A percentile compares a stretch with the other conserved stretches of the same genome.
phyloP scores from a whole-genome alignment of 2,113 vertebrate species.

The Actenoides lindsayi region DNA sequence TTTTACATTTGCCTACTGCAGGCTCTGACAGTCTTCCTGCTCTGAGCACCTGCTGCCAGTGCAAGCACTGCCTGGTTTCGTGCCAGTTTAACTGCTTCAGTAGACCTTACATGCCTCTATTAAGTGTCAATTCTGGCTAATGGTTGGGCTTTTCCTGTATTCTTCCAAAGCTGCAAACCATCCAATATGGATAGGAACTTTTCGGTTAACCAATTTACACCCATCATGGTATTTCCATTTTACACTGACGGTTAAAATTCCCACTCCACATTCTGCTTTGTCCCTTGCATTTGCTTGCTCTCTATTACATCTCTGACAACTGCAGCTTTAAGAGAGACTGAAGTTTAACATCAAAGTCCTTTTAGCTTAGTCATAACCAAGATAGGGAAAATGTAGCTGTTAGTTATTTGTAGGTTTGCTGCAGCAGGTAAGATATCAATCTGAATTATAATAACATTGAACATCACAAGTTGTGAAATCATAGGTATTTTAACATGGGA shows the following conservation, averaged over 20 bases:
- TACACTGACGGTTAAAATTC: not conserved
- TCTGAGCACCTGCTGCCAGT: not conserved
- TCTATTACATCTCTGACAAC: not conserved
- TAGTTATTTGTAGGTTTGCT: not conserved
- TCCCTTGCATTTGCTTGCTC: not conserved
- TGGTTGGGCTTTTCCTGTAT: not conserved
- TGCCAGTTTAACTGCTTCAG: not conserved
- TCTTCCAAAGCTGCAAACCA: not conserved
- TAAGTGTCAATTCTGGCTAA: not conserved
- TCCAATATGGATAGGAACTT: not conserved
- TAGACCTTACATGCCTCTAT: not conserved
- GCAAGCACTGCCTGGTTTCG: not conserved
- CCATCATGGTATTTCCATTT: not conserved
- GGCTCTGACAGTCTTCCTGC: not conserved
- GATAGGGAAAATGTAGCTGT: not conserved
- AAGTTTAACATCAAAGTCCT: not conserved
- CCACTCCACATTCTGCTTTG: not conserved
- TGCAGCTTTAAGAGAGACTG: not conserved
- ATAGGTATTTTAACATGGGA: not conserved
- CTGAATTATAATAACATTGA: not conserved
- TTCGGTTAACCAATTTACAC: not conserved
- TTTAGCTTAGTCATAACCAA: not conserved
- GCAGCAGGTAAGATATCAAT: not conserved
- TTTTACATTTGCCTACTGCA: not conserved
- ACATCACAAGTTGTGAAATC: not conserved